Conservation (phyloP, 2,113 vertebrate genomes). For the Rousettus leschenaultii region DNA sequence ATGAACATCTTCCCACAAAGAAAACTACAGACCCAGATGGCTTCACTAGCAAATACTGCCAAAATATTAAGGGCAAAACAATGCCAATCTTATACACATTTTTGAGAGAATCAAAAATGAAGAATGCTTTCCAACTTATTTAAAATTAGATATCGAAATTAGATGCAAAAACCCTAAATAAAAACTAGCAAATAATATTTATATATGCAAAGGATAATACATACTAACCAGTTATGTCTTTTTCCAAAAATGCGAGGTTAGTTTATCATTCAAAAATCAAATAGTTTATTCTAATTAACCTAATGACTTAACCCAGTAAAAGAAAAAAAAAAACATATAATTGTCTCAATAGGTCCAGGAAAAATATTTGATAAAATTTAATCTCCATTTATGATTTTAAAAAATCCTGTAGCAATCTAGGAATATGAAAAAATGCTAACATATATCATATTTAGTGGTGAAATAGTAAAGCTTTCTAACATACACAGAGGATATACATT, state of each 20-base stretch:
- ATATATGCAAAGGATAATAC: not conserved
- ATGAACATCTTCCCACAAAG: conserved; percentile 14
- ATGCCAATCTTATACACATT: not conserved
- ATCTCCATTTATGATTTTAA: not conserved
- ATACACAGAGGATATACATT: not conserved
- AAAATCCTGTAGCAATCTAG: not conserved
- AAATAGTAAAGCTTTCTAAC: not conserved
- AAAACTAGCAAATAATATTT: not conserved
- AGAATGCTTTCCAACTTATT: not conserved
- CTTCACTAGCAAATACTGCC: not conserved
- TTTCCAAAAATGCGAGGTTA: not conserved
- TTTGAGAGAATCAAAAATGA: not conserved
- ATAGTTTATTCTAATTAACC: not conserved
- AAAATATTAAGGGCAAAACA: not conserved
- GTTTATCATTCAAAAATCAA: not conserved
- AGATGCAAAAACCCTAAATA: not conserved
- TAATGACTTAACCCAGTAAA: not conserved
- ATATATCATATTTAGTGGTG: not conserved
- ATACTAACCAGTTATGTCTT: not conserved
- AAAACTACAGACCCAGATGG: not conserved
- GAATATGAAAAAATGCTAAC: not conserved
- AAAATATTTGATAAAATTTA: not conserved
- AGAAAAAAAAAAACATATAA: not conserved
- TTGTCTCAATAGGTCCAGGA: not conserved
- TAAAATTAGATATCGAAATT: not conserved